Evolutionary conservation across 2,888 invertebrate species (phyloP), one percentile per base, ranked within the genome.

Genomic region (Osedax frankpressi): DNA sequence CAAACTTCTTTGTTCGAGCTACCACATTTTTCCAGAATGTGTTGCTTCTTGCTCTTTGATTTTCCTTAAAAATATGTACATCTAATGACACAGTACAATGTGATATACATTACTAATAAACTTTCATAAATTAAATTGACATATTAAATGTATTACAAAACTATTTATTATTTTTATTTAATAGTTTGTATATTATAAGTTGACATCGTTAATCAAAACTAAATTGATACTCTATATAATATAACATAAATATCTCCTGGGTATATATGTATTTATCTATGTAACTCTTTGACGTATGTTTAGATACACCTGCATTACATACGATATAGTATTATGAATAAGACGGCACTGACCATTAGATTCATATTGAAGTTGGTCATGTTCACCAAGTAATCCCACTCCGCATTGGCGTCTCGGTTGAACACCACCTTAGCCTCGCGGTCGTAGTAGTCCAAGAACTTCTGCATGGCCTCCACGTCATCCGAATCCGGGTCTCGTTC

Each of bases 1-100:
- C 29, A 30, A 69, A 69, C 25, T 69, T n/a, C 29, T 28, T 69
- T 6, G 69, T 69, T 28, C 24, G 25, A 14, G 27, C 2, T 25
- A 30, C 69, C 6, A 69, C 69, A 11, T n/a, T 24, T n/a, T 69
- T 69, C 69, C n/a, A 19, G 30, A 69, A 69, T 24, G 27, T 30
- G 19, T 44, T 44, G 44, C 11, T 44, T 44, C 6, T 44, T 6
- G 19, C 6, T 19, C 11, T 11, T 44, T 44, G 44, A 44, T 6
- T 19, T 44, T 44, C 11, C 44, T 44, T n/a, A n/a, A n/a, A n/a
- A n/a, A n/a, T n/a, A n/a, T n/a, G n/a, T n/a, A n/a, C n/a, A n/a
- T n/a, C n/a, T n/a, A n/a, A n/a, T n/a, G n/a, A n/a, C n/a, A n/a
- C n/a, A n/a, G n/a, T n/a, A n/a, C n/a, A n/a, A n/a, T n/a, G n/a